phyloP scores from a whole-genome alignment of 2,888 invertebrate genomes.

The Tenthredo notha region DNA sequence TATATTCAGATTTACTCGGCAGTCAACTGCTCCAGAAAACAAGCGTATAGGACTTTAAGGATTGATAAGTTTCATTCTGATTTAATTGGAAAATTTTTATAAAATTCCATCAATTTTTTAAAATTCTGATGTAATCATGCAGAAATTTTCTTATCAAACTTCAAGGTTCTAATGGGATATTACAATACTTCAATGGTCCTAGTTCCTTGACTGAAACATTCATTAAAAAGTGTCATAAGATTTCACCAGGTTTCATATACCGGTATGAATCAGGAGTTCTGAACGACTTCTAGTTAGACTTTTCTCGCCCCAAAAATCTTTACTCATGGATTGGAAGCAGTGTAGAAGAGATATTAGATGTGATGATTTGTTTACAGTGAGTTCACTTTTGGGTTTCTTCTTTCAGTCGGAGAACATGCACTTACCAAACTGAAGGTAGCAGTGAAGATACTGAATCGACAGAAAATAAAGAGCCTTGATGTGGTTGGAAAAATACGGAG shows the following conservation, averaged over 20 bases:
- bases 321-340: neutral
- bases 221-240: neutral
- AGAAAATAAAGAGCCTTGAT: slow-evolving; percentile 99
- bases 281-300: neutral
- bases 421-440: slow-evolving; percentile 99
- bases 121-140: neutral
- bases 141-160: neutral
- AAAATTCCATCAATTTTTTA: neutral
- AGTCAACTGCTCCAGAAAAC: neutral
- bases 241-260: neutral
- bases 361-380: neutral
- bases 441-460: slow-evolving; percentile 98
- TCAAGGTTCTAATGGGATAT: neutral
- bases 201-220: neutral
- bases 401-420: slow-evolving; percentile 95
- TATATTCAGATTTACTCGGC: neutral
- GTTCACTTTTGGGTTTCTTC: neutral
- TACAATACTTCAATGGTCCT: slow-evolving; percentile 20
- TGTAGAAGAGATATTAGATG: neutral
- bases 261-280: neutral
- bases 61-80: neutral
- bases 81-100: slow-evolving; percentile 14
- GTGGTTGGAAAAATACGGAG: slow-evolving; percentile 99
- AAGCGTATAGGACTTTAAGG: neutral
- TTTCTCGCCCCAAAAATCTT: neutral